Evolutionary conservation across 2,113 vertebrate species (phyloP).

Genomic region (Hassar affinis): DNA sequence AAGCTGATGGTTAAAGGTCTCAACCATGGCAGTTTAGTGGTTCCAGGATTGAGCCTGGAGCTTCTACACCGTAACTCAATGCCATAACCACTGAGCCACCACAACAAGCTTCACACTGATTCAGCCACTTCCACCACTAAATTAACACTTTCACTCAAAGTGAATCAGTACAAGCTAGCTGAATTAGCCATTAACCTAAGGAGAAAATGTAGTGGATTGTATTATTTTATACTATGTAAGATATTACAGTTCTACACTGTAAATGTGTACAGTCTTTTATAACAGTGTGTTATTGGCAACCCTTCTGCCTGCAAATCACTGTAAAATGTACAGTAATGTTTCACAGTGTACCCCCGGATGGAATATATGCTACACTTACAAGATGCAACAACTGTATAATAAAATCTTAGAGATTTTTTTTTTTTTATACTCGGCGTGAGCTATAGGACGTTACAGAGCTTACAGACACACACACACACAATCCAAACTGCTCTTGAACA

Average conservation of each 20-base stretch:
- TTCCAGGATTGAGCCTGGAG: not conserved
- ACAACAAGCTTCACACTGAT: not conserved
- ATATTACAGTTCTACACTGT: not conserved
- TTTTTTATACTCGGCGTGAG: not conserved
- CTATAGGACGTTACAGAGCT: too few species aligned
- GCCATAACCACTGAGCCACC: not conserved
- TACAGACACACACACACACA: not conserved
- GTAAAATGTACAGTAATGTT: not conserved
- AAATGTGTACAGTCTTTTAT: not conserved
- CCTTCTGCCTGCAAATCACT: not conserved
- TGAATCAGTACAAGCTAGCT: not conserved
- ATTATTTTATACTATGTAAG: not conserved
- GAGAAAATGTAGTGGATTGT: not conserved
- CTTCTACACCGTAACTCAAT: not conserved
- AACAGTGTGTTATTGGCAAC: not conserved
- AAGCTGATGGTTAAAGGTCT: not conserved
- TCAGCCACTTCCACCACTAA: not conserved
- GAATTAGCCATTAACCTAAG: too few species aligned
- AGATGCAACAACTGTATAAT: not conserved
- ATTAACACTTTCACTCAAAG: not conserved
- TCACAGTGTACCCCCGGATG: not conserved
- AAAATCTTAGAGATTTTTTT: not conserved
- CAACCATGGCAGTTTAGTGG: not conserved
- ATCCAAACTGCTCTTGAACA: not conserved
- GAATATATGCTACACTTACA: not conserved